Percentiles rank a stretch among this genome's conserved stretches.
Evolutionary conservation across 2,113 vertebrate species (phyloP).

Genomic region (Apistogramma diplotaenia): DNA sequence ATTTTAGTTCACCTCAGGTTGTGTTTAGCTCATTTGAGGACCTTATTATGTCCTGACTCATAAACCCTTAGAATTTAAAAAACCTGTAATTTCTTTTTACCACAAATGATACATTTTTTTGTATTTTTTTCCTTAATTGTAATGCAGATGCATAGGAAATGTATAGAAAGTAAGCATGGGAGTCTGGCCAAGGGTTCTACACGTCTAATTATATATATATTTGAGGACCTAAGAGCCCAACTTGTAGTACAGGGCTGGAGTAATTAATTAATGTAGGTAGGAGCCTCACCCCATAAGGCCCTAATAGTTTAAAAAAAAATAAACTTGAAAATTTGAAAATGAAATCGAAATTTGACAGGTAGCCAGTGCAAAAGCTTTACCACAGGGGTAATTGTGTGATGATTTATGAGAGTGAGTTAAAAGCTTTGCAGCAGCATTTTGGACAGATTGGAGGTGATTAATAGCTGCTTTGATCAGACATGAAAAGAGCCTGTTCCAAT

Average conservation of each 20-base stretch:
- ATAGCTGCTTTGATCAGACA: not conserved
- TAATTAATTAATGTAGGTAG: not conserved
- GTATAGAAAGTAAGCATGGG: no score
- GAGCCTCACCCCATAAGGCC: not conserved
- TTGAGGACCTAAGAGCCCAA: not conserved
- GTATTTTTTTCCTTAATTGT: no score
- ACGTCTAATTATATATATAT: not conserved
- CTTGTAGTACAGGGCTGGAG: not conserved
- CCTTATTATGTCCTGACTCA: no score
- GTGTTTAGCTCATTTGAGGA: no score
- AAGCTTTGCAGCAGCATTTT: not conserved
- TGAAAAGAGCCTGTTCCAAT: not conserved
- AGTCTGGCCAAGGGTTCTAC: no score
- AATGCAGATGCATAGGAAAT: no score
- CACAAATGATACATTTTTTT: no score
- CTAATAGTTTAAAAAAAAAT: not conserved
- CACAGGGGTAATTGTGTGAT: not conserved
- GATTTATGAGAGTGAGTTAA: not conserved
- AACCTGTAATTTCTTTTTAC: no score
- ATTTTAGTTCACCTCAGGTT: no score
- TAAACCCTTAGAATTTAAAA: no score
- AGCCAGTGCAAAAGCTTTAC: not conserved
- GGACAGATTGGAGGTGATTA: not conserved
- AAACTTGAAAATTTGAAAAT: not conserved
- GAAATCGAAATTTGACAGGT: not conserved